Evolutionary conservation across 2,888 invertebrate genomes (phyloP), one percentile per base, ranked within the genome.

Genomic region (Timandra comae): DNA sequence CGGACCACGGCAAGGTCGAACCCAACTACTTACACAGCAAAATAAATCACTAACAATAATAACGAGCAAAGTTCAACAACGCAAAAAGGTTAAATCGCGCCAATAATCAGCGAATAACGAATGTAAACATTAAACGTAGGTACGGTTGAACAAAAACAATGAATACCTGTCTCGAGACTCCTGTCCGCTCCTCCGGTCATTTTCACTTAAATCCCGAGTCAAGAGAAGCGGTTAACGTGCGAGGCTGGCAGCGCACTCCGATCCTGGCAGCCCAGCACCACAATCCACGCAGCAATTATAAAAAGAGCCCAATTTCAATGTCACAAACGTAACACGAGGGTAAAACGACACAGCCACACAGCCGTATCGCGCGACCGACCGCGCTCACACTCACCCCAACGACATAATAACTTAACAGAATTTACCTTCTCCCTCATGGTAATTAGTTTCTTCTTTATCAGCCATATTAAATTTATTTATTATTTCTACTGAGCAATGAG

Each of bases 381-480:
- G 67, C 72, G 79, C 75, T 71, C 59, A 62, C 59, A 48, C 69
- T 80, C 63, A 66, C 63, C 61, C 63, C 60, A 74, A 72, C 69
- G 61, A 71, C 70, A 72, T 72, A 82, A 78, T 73, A 81, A 71
- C 71, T 64, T 55, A 79, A 72, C 73, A 66, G 65, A 73, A 75
- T 72, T 85, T 86, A 86, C 86, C 86, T 86, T 85, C 77, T 76
- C 75, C 79, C 65, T 82, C 85, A 78, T 77, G 69, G 77, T 70
- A 69, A 75, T 73, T 72, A 63, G 67, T 66, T 70, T 82, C 82
- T 69, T 81, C 74, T 68, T 64, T 70, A 71, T 81, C 86, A 76
- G 86, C 85, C 86, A 86, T 86, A 72, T 72, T 80, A 75, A 79
- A 78, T 79, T 78, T 82, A 81, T 80, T 82, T 82, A 80, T 80